These are phyloP conservation scores for Carcharodon carcharias DNA, from an alignment of 2,797 vertebrate genomes.

Conservation along the genomic window DNA sequence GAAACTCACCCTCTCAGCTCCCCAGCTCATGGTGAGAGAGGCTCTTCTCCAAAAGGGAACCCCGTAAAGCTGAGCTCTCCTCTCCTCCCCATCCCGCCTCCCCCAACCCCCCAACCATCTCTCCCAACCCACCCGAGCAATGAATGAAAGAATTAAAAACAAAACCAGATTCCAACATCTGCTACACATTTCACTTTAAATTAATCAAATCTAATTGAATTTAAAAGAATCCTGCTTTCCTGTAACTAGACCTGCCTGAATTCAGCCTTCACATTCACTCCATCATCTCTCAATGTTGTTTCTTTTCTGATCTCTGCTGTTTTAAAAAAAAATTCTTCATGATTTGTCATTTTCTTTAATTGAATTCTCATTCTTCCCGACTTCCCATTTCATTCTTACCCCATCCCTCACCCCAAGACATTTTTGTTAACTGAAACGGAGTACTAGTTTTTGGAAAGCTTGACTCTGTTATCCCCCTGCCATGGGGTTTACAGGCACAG, in stretches of 20 bases:
- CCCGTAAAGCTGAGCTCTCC: too few relatives aligned
- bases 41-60: neutral
- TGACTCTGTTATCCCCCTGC: neutral
- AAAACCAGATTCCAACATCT: constrained; percentile 10
- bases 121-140: neutral
- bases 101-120: neutral
- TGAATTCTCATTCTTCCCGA: neutral
- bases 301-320: neutral
- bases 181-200: constrained; percentile 12
- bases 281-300: neutral
- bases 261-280: neutral
- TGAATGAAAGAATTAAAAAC: constrained; percentile 10
- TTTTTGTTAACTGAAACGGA: neutral
- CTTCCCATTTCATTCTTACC: neutral
- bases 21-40: neutral
- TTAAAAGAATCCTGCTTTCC: neutral
- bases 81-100: neutral
- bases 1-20: neutral
- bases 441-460: neutral
- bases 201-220: constrained; percentile 25
- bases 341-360: neutral
- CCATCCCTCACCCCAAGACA: neutral
- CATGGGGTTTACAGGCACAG: neutral
- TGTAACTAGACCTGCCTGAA: neutral
- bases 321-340: neutral